Evolutionary conservation across 2,888 invertebrate species (phyloP), one percentile per base, ranked within the genome.

Genomic region (Hydropsyche betteni): DNA sequence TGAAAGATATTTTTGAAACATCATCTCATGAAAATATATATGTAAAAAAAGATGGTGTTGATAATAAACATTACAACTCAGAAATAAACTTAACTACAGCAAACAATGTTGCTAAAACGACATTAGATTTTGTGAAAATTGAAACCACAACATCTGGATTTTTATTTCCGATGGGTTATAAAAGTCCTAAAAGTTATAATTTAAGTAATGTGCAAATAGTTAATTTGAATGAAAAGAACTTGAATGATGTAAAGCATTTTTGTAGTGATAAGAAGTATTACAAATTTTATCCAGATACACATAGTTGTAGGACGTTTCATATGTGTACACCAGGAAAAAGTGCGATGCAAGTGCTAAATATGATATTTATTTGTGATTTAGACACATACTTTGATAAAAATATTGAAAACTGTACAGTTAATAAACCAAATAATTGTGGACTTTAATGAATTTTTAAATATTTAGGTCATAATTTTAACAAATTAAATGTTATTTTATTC

Each of bases 321-420:
- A 89, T 89, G 79, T 90, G 90, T 81, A 89, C 89, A 4, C 86
- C 86, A n/a, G 90, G 90, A 10, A 89, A 88, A 80, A 86, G 86
- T 34, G 82, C 84, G 75, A 84, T 85, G 77, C 89, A 90, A 81
- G 84, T 89, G 77, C 82, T 90, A 52, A 89, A 90, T 81, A 88
- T 90, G 83, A 87, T 88, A 80, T 90, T 89, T 80, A 88, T 88
- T 14, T 90, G 90, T 82, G 89, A 89, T 81, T 84, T 87, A 76
- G 88, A 87, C 76, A 89, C 89, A 53, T 85, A 83, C 79, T 90
- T 89, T 80, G 88, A 89, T 80, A 86, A 87, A 77, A 84, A 83
- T 55, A 86, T 85, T 69, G 84, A 88, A 80, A 87, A 87, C 80
- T 89, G 90, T 82, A 83, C 85, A 79, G 83, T 83, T 80, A 80